Evolutionary conservation across 2,888 invertebrate genomes (phyloP).

Genomic region (Morinoia aosen): DNA sequence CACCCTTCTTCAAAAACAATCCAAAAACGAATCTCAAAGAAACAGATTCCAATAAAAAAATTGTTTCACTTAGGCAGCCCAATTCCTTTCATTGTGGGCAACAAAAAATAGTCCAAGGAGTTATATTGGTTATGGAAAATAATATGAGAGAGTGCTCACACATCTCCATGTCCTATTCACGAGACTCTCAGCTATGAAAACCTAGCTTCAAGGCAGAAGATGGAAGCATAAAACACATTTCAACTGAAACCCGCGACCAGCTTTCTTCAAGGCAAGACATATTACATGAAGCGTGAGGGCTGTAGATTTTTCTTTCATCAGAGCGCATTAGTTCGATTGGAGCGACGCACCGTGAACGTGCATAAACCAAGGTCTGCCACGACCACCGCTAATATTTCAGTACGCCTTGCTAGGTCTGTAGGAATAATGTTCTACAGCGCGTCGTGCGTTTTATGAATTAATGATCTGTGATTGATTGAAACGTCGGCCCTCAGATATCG

Average conservation of each 20-base stretch:
- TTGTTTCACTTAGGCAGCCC: too few relatives aligned
- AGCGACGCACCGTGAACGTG: not conserved
- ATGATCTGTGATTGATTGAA: not conserved
- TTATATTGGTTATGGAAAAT: not conserved
- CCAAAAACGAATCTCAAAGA: too few relatives aligned
- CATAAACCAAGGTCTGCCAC: not conserved
- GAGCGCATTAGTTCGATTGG: not conserved
- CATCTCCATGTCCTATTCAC: not conserved
- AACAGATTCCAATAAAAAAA: too few relatives aligned
- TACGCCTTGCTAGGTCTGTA: not conserved
- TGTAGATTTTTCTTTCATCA: not conserved
- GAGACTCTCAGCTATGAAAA: too few relatives aligned
- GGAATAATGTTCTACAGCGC: not conserved
- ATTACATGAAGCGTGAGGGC: not conserved
- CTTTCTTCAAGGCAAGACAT: not conserved
- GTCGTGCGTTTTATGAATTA: not conserved
- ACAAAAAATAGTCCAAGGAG: too few relatives aligned
- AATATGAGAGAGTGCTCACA: not conserved
- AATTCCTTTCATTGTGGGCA: too few relatives aligned
- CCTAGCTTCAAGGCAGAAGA: too few relatives aligned
- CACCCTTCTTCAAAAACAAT: too few relatives aligned
- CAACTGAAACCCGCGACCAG: too few relatives aligned
- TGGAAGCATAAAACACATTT: too few relatives aligned
- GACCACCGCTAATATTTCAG: not conserved
- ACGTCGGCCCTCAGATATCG: not conserved